Percentiles rank a stretch among this genome's conserved stretches.
These are phyloP conservation scores for Sebastes fasciatus DNA, from an alignment of 2,113 vertebrate species.

Conservation along the genomic window DNA sequence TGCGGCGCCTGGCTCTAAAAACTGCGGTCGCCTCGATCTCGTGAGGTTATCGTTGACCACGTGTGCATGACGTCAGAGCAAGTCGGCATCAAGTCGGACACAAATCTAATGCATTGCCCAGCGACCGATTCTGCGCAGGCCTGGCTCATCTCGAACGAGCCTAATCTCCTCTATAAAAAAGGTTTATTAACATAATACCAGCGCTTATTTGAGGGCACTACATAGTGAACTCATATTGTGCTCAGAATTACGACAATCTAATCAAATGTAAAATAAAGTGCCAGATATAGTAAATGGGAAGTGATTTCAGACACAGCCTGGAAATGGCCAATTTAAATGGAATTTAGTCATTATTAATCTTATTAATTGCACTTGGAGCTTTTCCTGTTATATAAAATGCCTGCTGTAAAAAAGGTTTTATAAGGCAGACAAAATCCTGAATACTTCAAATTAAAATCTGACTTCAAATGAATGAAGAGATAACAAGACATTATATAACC, in stretches of 20 bases:
- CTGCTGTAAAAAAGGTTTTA: background rate
- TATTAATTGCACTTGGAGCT: background rate
- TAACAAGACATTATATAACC: background rate
- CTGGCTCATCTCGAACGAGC: too few relatives aligned
- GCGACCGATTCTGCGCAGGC: too few relatives aligned
- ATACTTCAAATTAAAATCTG: background rate
- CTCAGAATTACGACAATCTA: background rate
- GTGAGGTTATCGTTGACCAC: too few relatives aligned
- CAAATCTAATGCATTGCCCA: too few relatives aligned
- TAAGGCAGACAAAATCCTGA: background rate
- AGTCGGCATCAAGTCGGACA: too few relatives aligned
- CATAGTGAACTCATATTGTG: background rate
- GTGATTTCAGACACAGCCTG: background rate
- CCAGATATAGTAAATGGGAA: background rate
- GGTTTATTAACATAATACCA: background rate
- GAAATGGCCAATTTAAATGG: background rate
- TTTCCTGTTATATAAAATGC: background rate
- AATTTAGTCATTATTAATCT: background rate
- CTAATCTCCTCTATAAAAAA: background rate
- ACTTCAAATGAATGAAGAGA: background rate
- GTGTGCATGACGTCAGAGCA: too few relatives aligned
- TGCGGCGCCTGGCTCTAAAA: too few relatives aligned
- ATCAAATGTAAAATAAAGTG: background rate
- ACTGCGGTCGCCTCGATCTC: too few relatives aligned
- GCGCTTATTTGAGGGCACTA: background rate